phyloP scores from a whole-genome alignment of 2,797 vertebrate species.

The Amazonetta brasiliensis region DNA sequence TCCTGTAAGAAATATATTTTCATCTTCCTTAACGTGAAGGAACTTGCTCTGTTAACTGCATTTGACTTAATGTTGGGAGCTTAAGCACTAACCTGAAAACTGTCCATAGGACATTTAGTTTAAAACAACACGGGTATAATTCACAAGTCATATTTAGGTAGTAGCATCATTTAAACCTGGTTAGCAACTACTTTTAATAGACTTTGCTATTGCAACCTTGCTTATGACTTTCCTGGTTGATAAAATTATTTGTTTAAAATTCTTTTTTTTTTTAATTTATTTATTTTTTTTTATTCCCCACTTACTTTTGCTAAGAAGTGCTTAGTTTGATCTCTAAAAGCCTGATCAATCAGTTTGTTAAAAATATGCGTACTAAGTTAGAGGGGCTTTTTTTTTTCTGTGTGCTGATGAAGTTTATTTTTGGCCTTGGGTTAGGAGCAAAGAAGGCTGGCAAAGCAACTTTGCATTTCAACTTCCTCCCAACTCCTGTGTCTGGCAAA shows the following conservation, averaged over 20 bases:
- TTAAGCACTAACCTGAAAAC: slow-evolving; percentile 21
- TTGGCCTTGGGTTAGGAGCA: background rate
- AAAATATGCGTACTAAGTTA: background rate
- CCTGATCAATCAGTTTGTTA: background rate
- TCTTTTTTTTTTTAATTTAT: background rate
- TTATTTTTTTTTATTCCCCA: background rate
- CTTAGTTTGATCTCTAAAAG: background rate
- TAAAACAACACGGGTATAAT: background rate
- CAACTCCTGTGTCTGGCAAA: background rate
- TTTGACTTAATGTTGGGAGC: background rate
- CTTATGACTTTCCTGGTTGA: background rate
- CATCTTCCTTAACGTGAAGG: background rate
- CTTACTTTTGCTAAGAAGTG: background rate
- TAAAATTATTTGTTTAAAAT: background rate
- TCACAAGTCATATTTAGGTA: background rate
- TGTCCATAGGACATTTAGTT: slow-evolving; percentile 1
- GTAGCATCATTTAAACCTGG: background rate
- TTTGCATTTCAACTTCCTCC: background rate
- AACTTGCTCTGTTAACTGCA: background rate
- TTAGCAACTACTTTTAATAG: background rate
- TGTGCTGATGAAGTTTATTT: background rate
- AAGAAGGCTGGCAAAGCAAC: background rate
- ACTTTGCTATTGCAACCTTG: background rate
- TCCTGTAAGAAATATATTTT: slow-evolving; percentile 15
- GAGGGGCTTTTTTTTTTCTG: background rate